Percentiles rank a stretch among this genome's conserved stretches.
Evolutionary conservation across 1,140 invertebrate genomes (phyloP).

Genomic region (Trichogramma pretiosum): DNA sequence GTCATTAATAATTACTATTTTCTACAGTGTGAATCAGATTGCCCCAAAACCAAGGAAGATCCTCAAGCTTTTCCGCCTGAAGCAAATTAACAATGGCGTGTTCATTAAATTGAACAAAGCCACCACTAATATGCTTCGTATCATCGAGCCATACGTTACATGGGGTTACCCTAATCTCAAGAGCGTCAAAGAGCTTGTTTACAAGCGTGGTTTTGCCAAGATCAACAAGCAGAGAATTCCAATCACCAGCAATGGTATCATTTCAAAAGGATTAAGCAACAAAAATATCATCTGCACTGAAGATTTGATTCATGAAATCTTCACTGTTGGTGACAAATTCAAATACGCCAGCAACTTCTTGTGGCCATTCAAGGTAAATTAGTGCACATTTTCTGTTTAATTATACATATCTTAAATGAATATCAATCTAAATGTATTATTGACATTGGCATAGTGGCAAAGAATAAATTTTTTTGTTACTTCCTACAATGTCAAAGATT

Average conservation of each 20-base stretch:
- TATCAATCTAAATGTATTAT: no score
- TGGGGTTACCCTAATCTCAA: constrained; percentile 98
- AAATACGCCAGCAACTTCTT: constrained; percentile 97
- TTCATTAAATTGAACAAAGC: constrained; percentile 93
- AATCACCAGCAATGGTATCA: constrained; percentile 87
- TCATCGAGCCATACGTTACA: constrained; percentile 91
- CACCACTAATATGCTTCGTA: constrained; percentile 91
- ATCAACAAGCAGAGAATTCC: constrained; percentile 79
- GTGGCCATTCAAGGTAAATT: constrained; percentile 90
- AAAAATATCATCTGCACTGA: constrained; percentile 90
- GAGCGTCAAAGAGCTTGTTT: constrained; percentile 89
- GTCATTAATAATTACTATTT: constrained; percentile 7
- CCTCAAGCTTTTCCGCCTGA: constrained; percentile 85
- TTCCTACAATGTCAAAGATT: constrained; percentile 35
- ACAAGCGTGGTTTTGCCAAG: constrained; percentile 97
- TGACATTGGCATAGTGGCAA: constrained; percentile 39
- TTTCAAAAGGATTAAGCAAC: constrained; percentile 82
- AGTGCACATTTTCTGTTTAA: constrained; percentile 7
- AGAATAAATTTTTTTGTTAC: constrained; percentile 22
- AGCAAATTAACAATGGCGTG: constrained; percentile 96
- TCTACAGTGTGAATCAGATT: constrained; percentile 89
- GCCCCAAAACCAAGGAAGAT: constrained; percentile 89
- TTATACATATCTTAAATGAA: no score
- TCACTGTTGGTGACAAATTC: constrained; percentile 85
- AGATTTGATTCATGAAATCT: constrained; percentile 97